Base-by-base conservation (phyloP, 2,888 invertebrate genomes). In the Crepidodera aurea region DNA sequence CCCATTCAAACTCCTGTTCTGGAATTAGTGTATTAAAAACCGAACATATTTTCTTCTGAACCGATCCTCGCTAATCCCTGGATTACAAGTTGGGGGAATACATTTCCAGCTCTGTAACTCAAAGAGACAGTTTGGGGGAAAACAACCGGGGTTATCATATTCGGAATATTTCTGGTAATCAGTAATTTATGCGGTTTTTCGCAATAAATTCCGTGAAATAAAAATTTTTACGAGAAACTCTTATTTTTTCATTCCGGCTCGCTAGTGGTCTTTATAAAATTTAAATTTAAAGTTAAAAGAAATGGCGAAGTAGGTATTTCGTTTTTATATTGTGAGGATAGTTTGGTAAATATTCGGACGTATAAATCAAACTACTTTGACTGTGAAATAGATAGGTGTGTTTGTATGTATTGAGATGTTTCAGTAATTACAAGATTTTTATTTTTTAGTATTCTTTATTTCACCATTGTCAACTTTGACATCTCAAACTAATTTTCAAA, bases 41-140 rank as follows among this genome's bases (percentile, higher is more conserved):
- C 48, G 25, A 54, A 62, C 54, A 62, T 62, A 62, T 62, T 62
- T 58, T 50, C 42, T 51, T 55, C 34, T 7, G 40, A 22, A 29
- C 15, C 53, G 39, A 48, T 53, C 48, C 51, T 25, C 40, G 48
- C 34, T 62, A 62, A 62, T 62, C 57, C 39, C 34, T 16, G 51
- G 58, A 53, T 58, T 62, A 58, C 56, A 25, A 40, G 22, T 53
- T 50, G 32, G 22, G 13, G 22, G 15, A 12, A 29, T 10, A 18
- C 10, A 39, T 51, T 51, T 51, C 15, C 25, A 37, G 37, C 39
- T 25, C 22, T 37, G 22, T 7, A 51, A 4, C 8, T 8, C 19
- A 8, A 51, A 39, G n/a, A 10, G 15, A 22, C 22, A 18, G 25
- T 15, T 19, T 12, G 34, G 50, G n/a, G 19, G 25, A 12, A 32